Evolutionary conservation across 2,888 invertebrate genomes (phyloP), one percentile per base, ranked within the genome.

Genomic region (Drosophila kambysellisi): DNA sequence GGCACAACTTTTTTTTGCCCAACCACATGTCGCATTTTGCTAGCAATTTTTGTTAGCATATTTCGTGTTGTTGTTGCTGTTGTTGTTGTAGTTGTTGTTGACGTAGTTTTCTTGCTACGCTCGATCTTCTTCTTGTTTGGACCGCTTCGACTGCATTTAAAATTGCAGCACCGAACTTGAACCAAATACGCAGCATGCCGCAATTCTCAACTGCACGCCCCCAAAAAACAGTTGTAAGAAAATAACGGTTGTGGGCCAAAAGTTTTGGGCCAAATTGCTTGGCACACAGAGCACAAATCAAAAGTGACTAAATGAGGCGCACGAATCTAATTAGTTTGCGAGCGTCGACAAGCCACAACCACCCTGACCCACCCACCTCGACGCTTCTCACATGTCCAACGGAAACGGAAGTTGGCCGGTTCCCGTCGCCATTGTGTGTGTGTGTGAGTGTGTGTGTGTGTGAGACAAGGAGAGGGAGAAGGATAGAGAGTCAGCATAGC

Each of bases 261-360:
- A 75, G 67, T 82, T 67, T 73, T 67, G 70, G 65, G 17, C 17
- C 71, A 68, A 80, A 62, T 63, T 69, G 63, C 76, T 74, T 68
- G 77, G 68, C 74, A 68, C 67, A 70, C 72, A 74, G 71, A 72
- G 69, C 80, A 79, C 71, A 81, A 79, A 72, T 74, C 78, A 89
- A 83, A 89, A 89, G 85, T 80, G 80, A 74, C 88, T 76, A 81
- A 89, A 89, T 86, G 79, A 81, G 86, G 79, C 81, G 77, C 72
- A 86, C 73, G 81, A 88, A 86, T 87, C 87, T 87, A 87, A 87
- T 87, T 87, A 87, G 90, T 90, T 87, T 88, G 80, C 83, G 62
- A 69, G 75, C 76, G 66, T 29, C 17, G 46, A 52, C 53, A 64
- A 50, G 33, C 41, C 59, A 33, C 48, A 33, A 50, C 17, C 58